Conservation (phyloP, 2,113 vertebrate genomes). For the Baryphthengus martii region DNA sequence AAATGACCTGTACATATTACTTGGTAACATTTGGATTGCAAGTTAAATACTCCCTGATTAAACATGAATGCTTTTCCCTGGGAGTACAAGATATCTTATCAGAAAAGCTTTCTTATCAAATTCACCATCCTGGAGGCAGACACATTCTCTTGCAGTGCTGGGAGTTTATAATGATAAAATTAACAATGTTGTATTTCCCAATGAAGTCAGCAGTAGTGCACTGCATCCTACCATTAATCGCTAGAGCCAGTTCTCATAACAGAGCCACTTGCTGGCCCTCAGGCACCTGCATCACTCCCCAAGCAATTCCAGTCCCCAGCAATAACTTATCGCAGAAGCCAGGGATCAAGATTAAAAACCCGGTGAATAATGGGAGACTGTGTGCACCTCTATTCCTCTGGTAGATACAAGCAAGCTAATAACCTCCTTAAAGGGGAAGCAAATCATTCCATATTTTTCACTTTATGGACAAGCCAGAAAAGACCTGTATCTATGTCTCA, state of each 20-base stretch:
- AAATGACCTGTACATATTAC: slow-evolving; percentile 53
- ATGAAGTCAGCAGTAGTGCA: slow-evolving; percentile 59
- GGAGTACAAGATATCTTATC: slow-evolving; percentile 61
- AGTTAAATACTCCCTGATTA: slow-evolving; percentile 67
- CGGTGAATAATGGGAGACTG: slow-evolving; percentile 56
- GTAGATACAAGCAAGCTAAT: slow-evolving; percentile 70
- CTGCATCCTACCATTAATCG: slow-evolving; percentile 70
- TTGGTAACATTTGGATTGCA: slow-evolving; percentile 59
- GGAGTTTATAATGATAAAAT: slow-evolving; percentile 75
- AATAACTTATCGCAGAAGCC: slow-evolving; percentile 50
- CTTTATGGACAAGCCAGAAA: slow-evolving; percentile 70
- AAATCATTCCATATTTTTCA: slow-evolving; percentile 71
- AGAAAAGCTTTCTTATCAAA: slow-evolving; percentile 68
- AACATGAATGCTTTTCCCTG: slow-evolving; percentile 51
- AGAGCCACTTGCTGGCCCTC: slow-evolving; percentile 52
- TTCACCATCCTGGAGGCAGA: slow-evolving; percentile 64
- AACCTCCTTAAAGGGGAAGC: slow-evolving; percentile 69
- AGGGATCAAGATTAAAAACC: slow-evolving; percentile 72
- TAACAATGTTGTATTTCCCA: slow-evolving; percentile 72
- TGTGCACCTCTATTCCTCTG: slow-evolving; percentile 49
- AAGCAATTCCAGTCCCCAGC: slow-evolving; percentile 58
- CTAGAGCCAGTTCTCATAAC: slow-evolving; percentile 61
- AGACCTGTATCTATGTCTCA: slow-evolving; percentile 45
- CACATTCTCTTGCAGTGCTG: slow-evolving; percentile 55
- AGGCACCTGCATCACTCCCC: slow-evolving; percentile 65